Percentiles rank a stretch among this genome's conserved stretches.
Evolutionary conservation across 1,140 invertebrate species (phyloP).

Genomic region (Bradynema listronoti): DNA sequence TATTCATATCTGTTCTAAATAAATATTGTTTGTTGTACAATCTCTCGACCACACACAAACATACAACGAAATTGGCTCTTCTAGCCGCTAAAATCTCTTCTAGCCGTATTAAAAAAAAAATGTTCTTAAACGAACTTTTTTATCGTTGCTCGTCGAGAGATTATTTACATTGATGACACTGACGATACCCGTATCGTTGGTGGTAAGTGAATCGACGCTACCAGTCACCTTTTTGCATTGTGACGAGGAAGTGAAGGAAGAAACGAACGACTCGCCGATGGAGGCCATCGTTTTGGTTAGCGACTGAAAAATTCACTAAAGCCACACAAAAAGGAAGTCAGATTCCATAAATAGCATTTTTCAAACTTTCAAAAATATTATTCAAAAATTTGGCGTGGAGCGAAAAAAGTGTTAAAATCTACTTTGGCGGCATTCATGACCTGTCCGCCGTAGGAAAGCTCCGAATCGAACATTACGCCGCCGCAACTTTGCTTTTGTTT

Average conservation of each 20-base stretch:
- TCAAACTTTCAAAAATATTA: neutral
- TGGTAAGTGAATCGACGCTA: slow-evolving; percentile 9
- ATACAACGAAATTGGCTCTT: too few species aligned
- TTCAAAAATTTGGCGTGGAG: slow-evolving; percentile 2
- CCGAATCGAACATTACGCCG: slow-evolving; percentile 67
- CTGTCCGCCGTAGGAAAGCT: slow-evolving; percentile 85
- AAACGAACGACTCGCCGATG: slow-evolving; percentile 81
- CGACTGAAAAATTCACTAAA: slow-evolving; percentile 39
- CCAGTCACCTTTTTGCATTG: slow-evolving; percentile 8
- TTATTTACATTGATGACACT: slow-evolving; percentile 76
- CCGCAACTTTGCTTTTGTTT: slow-evolving; percentile 76
- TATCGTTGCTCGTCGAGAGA: slow-evolving; percentile 62
- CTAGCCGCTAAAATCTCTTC: too few species aligned
- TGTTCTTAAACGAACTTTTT: too few species aligned
- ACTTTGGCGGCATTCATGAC: slow-evolving; percentile 88
- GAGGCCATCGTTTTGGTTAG: slow-evolving; percentile 65
- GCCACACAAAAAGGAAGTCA: neutral
- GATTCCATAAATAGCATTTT: neutral
- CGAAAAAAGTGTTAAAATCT: slow-evolving; percentile 1
- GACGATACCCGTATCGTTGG: slow-evolving; percentile 67
- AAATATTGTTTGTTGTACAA: too few species aligned
- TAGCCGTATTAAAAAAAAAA: too few species aligned
- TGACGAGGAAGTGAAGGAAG: slow-evolving; percentile 29
- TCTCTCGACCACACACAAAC: too few species aligned
- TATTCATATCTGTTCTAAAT: too few species aligned